These are phyloP conservation scores for Melanerpes aurifrons DNA, from an alignment of 2,113 vertebrate genomes.

Conservation along the genomic window DNA sequence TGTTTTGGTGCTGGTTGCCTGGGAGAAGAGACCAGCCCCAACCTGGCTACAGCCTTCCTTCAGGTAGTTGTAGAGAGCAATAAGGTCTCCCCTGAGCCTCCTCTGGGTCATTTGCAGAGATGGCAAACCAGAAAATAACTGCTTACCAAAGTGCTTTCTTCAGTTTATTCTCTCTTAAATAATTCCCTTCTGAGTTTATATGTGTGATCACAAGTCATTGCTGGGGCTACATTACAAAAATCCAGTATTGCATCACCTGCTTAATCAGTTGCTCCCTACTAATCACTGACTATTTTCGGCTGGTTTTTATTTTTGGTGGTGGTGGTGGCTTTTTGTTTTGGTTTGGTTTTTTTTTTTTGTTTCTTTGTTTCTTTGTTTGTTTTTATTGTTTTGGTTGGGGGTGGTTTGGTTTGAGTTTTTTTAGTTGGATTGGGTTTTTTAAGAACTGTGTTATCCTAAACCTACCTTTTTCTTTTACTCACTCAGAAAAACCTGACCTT, in stretches of 20 bases:
- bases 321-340: too few species aligned
- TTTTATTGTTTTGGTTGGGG: too few species aligned
- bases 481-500: neutral
- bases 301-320: too few species aligned
- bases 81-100: too few species aligned
- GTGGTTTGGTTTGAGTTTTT: neutral
- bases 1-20: too few species aligned
- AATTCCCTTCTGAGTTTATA: neutral
- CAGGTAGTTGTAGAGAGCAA: too few species aligned
- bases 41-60: too few species aligned
- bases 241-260: neutral
- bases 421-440: too few species aligned
- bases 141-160: neutral
- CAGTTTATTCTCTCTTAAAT: neutral
- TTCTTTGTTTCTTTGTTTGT: neutral
- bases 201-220: neutral
- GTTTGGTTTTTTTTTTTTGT: neutral
- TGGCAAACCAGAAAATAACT: constrained; percentile 23
- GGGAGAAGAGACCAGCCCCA: too few species aligned
- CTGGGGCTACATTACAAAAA: neutral
- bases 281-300: neutral
- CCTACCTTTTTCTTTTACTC: neutral
- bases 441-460: neutral
- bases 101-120: constrained; percentile 7
- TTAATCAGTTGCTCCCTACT: neutral